phyloP scores from a whole-genome alignment of 1,140 invertebrate species.

The Ostrea denselamellosa region DNA sequence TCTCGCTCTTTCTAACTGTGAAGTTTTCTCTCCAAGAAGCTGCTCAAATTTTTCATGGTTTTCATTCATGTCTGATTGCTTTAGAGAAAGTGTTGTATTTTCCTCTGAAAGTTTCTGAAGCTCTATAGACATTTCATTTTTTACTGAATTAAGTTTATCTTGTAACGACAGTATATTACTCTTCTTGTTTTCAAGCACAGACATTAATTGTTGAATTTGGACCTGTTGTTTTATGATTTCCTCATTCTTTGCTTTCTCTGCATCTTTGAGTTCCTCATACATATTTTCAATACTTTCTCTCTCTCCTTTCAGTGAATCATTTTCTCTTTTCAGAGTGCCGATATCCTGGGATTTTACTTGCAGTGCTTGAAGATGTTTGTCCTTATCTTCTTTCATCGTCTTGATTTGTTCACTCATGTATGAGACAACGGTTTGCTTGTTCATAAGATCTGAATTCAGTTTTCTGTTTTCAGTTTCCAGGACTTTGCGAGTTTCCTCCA shows the following conservation, averaged over 20 bases:
- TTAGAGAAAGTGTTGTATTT: slow-evolving; percentile 6
- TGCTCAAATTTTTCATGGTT: slow-evolving; percentile 32
- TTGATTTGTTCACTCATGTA: slow-evolving; percentile 28
- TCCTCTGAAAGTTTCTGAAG: slow-evolving; percentile 33
- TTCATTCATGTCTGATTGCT: background rate
- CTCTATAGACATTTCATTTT: slow-evolving; percentile 34
- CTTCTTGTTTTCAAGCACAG: slow-evolving; percentile 22
- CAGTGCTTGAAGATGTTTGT: slow-evolving; percentile 34
- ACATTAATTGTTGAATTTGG: background rate
- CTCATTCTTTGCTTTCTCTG: slow-evolving; percentile 40
- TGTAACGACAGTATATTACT: background rate
- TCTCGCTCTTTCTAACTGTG: slow-evolving; percentile 40
- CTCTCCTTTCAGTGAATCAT: slow-evolving; percentile 34
- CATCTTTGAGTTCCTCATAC: slow-evolving; percentile 43
- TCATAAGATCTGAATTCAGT: background rate
- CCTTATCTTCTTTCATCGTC: slow-evolving; percentile 36
- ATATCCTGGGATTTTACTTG: slow-evolving; percentile 41
- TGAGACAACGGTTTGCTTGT: background rate
- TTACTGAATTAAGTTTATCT: background rate
- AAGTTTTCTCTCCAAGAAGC: background rate
- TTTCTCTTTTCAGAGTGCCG: background rate
- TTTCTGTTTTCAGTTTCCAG: background rate
- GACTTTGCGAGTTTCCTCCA: background rate
- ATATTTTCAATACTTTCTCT: slow-evolving; percentile 32
- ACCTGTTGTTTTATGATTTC: background rate